These are phyloP conservation scores for Oenanthe oenanthe DNA, from an alignment of 2,113 vertebrate species.

Conservation along the genomic window DNA sequence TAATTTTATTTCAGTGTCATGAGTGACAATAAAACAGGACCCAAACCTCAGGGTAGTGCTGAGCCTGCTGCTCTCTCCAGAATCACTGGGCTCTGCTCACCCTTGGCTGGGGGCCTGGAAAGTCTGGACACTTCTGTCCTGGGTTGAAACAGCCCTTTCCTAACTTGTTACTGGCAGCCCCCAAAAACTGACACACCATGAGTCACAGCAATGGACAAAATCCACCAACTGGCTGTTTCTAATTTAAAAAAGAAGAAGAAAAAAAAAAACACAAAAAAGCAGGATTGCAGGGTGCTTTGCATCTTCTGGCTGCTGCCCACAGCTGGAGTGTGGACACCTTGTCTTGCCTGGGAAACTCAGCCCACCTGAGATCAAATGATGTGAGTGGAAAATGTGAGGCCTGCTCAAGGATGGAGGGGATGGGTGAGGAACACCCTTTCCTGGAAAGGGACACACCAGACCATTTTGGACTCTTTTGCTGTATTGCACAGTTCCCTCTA, in stretches of 20 bases:
- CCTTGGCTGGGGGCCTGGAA: background rate
- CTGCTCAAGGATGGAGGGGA: background rate
- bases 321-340: rapidly evolving
- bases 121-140: background rate
- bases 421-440: background rate
- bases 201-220: background rate
- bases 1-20: background rate
- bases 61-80: background rate
- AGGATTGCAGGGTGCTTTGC: background rate
- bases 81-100: background rate
- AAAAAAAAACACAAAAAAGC: rapidly evolving
- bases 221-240: background rate
- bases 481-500: slow-evolving; percentile 49
- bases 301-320: background rate
- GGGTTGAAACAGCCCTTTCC: slow-evolving; percentile 1
- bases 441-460: background rate
- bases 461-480: background rate
- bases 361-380: background rate
- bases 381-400: background rate
- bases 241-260: background rate
- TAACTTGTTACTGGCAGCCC: background rate
- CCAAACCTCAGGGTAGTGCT: background rate
- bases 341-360: background rate
- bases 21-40: background rate
- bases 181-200: background rate